Conservation (phyloP, 2,888 invertebrate genomes). For the Parochlus steinenii region DNA sequence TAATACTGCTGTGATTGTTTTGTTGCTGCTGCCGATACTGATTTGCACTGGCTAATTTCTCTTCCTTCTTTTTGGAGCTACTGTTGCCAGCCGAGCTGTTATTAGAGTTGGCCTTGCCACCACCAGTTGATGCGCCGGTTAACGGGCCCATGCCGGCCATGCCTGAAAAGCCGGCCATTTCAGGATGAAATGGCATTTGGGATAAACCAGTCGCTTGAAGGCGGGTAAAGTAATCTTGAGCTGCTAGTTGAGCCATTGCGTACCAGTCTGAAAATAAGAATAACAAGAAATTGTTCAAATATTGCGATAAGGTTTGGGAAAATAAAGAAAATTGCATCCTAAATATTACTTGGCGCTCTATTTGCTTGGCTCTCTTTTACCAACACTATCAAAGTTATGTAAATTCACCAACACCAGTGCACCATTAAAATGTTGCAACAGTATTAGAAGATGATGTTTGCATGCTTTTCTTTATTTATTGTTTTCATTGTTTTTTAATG, state of each 20-base stretch:
- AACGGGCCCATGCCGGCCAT: background rate
- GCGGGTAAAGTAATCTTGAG: conserved; percentile 73
- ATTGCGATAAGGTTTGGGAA: background rate
- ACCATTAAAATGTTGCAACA: too few relatives aligned
- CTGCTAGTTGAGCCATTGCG: conserved; percentile 81
- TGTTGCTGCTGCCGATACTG: background rate
- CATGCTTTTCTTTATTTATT: too few relatives aligned
- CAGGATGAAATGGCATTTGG: conserved; percentile 50
- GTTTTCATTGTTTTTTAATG: too few relatives aligned
- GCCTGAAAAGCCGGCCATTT: conserved; percentile 31
- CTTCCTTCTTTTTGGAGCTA: conserved; percentile 11
- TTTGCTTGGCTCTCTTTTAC: too few relatives aligned
- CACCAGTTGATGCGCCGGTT: conserved; percentile 3
- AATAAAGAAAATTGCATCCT: conserved; percentile 1
- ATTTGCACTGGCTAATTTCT: conserved; percentile 2
- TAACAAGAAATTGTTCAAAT: background rate
- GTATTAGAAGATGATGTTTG: too few relatives aligned
- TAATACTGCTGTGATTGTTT: conserved; percentile 1
- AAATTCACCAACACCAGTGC: too few relatives aligned
- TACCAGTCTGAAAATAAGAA: conserved; percentile 58
- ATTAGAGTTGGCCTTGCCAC: too few relatives aligned
- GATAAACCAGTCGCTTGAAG: conserved; percentile 63
- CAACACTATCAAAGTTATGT: too few relatives aligned
- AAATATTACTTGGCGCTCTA: background rate
- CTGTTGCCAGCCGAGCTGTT: conserved; percentile 4